Conservation (phyloP, 2,113 vertebrate genomes). For the Halcyon senegalensis region DNA sequence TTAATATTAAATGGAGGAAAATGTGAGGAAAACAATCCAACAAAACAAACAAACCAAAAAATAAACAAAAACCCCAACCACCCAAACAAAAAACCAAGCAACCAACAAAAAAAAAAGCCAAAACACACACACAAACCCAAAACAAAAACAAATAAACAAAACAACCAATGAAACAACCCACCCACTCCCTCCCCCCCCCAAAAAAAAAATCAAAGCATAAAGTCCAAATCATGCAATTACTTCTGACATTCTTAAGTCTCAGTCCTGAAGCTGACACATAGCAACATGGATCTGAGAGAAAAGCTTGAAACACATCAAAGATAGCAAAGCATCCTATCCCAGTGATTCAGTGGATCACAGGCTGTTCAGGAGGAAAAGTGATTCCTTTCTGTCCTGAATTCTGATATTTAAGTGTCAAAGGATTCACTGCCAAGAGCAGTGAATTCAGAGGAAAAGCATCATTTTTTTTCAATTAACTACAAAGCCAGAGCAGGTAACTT, state of each 20-base stretch:
- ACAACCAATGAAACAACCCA: too few species aligned
- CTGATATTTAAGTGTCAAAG: not conserved
- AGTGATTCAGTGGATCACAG: not conserved
- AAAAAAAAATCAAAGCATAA: not conserved
- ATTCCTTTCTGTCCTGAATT: not conserved
- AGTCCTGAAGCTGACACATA: not conserved
- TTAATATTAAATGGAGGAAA: not conserved
- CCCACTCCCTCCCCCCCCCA: too few species aligned
- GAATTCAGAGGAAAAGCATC: not conserved
- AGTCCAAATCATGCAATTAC: not conserved
- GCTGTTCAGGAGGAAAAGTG: not conserved
- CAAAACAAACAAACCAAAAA: not conserved
- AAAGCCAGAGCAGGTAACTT: not conserved
- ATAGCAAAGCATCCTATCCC: not conserved
- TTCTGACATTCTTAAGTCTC: not conserved
- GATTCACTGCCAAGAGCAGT: not conserved
- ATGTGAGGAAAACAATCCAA: not conserved
- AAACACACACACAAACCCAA: too few species aligned
- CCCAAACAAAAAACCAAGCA: too few species aligned
- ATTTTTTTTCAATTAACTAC: not conserved
- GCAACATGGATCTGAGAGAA: not conserved
- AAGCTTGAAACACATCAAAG: not conserved
- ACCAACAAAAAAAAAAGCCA: not conserved
- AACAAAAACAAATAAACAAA: too few species aligned
- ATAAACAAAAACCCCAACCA: too few species aligned